Evolutionary conservation across 2,888 invertebrate genomes (phyloP).

Genomic region (Drosophila merina): DNA sequence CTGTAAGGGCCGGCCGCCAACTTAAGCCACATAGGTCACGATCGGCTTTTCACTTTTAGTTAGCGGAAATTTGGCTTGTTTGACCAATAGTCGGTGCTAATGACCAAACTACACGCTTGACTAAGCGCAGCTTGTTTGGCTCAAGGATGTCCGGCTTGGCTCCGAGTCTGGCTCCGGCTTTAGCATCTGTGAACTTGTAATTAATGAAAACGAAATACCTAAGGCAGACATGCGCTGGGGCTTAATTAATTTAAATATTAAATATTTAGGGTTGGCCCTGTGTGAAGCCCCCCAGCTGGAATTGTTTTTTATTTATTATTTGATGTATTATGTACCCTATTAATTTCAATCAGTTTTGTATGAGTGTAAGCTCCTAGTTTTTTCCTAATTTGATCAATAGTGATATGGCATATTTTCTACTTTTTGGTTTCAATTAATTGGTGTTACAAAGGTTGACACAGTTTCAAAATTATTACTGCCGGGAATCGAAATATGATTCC

Average conservation of each 20-base stretch:
- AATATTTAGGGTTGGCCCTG: slow-evolving; percentile 22
- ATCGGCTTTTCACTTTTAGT: slow-evolving; percentile 19
- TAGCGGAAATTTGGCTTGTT: slow-evolving; percentile 41
- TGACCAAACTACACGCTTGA: slow-evolving; percentile 56
- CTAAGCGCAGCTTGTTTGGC: slow-evolving; percentile 37
- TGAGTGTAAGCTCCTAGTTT: not conserved
- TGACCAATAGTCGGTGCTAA: slow-evolving; percentile 59
- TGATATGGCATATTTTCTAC: slow-evolving; percentile 25
- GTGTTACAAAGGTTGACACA: not conserved
- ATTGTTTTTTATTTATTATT: slow-evolving; percentile 1
- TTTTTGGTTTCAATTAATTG: slow-evolving; percentile 15
- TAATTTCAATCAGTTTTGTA: not conserved
- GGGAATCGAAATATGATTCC: not conserved
- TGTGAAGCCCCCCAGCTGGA: slow-evolving; percentile 31
- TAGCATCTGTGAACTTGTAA: slow-evolving; percentile 42
- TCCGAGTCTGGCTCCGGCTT: not conserved
- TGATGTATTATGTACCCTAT: slow-evolving; percentile 6
- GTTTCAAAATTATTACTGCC: not conserved
- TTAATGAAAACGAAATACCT: slow-evolving; percentile 32
- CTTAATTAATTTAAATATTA: slow-evolving; percentile 47
- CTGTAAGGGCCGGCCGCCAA: slow-evolving; percentile 31
- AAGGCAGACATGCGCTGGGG: slow-evolving; percentile 8
- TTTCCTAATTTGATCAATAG: slow-evolving; percentile 13
- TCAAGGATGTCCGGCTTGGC: slow-evolving; percentile 59
- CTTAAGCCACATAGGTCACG: slow-evolving; percentile 46